Percentiles rank a stretch among this genome's conserved stretches.
Conservation (phyloP, 1,140 invertebrate genomes). For the Drosophila simulans region DNA sequence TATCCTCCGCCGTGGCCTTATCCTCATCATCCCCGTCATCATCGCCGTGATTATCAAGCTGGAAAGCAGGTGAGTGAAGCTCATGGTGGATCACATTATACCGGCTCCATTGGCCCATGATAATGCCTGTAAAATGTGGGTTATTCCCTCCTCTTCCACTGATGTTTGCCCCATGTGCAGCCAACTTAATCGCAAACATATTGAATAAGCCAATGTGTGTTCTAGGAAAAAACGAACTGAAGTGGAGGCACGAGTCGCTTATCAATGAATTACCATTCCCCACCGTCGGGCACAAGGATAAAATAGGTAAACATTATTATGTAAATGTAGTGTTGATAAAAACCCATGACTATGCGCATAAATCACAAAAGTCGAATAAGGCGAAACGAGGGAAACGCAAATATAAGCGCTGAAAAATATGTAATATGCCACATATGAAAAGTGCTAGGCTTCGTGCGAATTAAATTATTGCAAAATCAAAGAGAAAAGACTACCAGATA, state of each 20-base stretch:
- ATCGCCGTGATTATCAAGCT: conserved; percentile 14
- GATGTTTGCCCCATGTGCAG: conserved; percentile 28
- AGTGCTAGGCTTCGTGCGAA: not conserved
- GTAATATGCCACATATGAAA: conserved; percentile 4
- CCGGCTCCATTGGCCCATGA: conserved; percentile 72
- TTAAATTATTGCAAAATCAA: not conserved
- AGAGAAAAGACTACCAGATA: not conserved
- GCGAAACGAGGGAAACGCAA: not conserved
- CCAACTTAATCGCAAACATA: conserved; percentile 70
- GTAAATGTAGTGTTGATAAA: conserved; percentile 69
- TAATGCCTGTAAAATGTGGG: conserved; percentile 47
- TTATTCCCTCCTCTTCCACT: not conserved
- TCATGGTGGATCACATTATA: conserved; percentile 50
- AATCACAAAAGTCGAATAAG: conserved; percentile 38
- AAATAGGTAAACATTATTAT: conserved; percentile 63
- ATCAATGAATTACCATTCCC: conserved; percentile 72
- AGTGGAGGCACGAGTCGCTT: conserved; percentile 48
- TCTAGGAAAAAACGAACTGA: conserved; percentile 2
- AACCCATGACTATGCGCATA: conserved; percentile 64
- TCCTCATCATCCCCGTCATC: conserved; percentile 12
- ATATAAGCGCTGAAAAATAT: conserved; percentile 5
- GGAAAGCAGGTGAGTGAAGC: conserved; percentile 9
- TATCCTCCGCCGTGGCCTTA: conserved; percentile 12
- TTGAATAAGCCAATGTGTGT: conserved; percentile 48
- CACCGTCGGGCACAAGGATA: conserved; percentile 14